Percentiles rank a stretch among this genome's conserved stretches.
These are phyloP conservation scores for Eospalax fontanierii DNA, from an alignment of 2,797 vertebrate genomes.

Conservation along the genomic window DNA sequence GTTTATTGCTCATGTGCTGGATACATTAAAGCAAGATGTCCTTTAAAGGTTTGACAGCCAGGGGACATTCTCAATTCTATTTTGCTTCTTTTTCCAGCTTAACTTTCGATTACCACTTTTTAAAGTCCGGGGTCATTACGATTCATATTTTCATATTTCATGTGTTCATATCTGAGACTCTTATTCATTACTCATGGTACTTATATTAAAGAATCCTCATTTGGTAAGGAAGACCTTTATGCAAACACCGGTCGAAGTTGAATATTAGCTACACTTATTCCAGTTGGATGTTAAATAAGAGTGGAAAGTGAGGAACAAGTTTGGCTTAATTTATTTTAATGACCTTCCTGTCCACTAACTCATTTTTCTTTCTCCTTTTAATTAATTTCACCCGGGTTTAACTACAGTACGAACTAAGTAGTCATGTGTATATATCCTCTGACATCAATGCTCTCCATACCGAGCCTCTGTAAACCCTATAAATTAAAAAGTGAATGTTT, in stretches of 20 bases:
- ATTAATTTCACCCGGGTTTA: slow-evolving; percentile 55
- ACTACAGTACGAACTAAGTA: neutral
- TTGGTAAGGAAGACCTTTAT: slow-evolving; percentile 16
- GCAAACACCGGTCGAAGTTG: slow-evolving; percentile 4
- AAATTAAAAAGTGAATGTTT: slow-evolving; percentile 49
- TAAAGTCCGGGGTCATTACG: slow-evolving; percentile 34
- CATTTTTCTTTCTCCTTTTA: slow-evolving; percentile 18
- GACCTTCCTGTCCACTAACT: slow-evolving; percentile 28
- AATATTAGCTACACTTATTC: slow-evolving; percentile 11
- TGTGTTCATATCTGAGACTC: slow-evolving; percentile 10
- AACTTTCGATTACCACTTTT: slow-evolving; percentile 21
- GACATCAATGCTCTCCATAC: slow-evolving; percentile 30
- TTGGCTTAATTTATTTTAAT: slow-evolving; percentile 63
- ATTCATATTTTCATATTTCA: neutral
- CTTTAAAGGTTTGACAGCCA: neutral
- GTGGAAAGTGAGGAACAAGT: neutral
- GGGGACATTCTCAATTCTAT: neutral
- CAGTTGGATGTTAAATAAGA: slow-evolving; percentile 2
- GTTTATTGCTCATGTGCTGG: neutral
- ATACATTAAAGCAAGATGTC: neutral
- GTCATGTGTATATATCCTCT: neutral
- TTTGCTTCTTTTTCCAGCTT: slow-evolving; percentile 15
- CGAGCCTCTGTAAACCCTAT: slow-evolving; percentile 43
- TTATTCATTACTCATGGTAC: slow-evolving; percentile 5
- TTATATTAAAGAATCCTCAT: slow-evolving; percentile 48